Evolutionary conservation across 2,888 invertebrate genomes (phyloP), one percentile per base, ranked within the genome.

Genomic region (Therioaphis trifolii): DNA sequence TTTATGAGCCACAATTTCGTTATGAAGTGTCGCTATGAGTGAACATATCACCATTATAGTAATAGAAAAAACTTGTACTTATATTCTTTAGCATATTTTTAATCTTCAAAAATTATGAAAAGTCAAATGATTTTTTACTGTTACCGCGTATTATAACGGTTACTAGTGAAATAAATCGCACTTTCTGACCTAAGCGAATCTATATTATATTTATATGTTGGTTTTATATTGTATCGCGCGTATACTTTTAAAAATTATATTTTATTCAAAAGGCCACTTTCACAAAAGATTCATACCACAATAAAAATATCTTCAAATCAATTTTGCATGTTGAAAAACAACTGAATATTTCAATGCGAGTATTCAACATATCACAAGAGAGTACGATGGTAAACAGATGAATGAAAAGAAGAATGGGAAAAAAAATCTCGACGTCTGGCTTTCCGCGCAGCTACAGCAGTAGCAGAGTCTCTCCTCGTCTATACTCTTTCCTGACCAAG

Each of bases 401-500:
- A 63, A 58, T 40, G 35, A 40, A 68, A 52, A 52, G 18, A 63
- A 35, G 24, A 35, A n/a, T n/a, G 21, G 24, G 2, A 40, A 58
- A 21, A 58, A 40, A 58, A 69, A 46, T 29, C 52, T 40, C 40
- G 49, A 24, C 49, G 72, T 40, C 63, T 63, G 49, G 72, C 63
- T 63, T 82, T 63, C 35, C 43, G 43, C 24, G n/a, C 71, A 5
- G 18, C n/a, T 58, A 61, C 72, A 46, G 61, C 49, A 61, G 72
- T 72, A 12, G 72, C 80, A 18, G 14, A 61, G 49, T 61, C 61
- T 35, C 63, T 72, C 63, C 72, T n/a, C 35, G 24, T 29, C 80
- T 61, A 21, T 49, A 24, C 72, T 52, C 3, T 12, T 3, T 35
- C 40, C 74, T 74, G 66, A n/a, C 82, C 72, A 29, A 52, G 63